A percentile compares a stretch with the other conserved stretches of the same genome.
Conservation (phyloP, 2,888 invertebrate genomes). For the Erebia ligea region DNA sequence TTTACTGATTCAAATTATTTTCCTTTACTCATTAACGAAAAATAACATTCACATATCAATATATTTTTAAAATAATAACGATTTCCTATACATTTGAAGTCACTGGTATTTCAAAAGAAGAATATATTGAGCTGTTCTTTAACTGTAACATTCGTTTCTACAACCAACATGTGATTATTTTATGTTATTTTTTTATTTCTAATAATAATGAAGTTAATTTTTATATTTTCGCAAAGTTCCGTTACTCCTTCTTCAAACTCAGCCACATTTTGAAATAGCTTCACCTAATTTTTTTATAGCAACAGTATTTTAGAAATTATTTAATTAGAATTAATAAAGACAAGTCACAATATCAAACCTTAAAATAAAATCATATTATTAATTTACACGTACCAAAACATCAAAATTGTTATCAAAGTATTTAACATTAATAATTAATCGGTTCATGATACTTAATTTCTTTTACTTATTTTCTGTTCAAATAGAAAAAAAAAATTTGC, state of each 20-base stretch:
- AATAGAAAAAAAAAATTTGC: background rate
- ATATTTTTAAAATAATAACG: background rate
- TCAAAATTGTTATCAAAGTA: constrained; percentile 48
- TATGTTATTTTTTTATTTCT: constrained; percentile 30
- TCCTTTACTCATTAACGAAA: too few relatives aligned
- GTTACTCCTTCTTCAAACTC: constrained; percentile 39
- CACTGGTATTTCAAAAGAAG: constrained; percentile 39
- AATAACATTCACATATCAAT: background rate
- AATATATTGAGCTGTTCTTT: constrained; percentile 26
- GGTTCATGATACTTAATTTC: constrained; percentile 49
- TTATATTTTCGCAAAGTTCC: constrained; percentile 32
- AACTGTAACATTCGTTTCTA: constrained; percentile 37
- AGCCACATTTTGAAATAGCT: constrained; percentile 49
- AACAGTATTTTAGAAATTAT: constrained; percentile 58
- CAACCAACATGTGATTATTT: constrained; percentile 40
- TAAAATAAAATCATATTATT: constrained; percentile 62
- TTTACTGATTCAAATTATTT: too few relatives aligned
- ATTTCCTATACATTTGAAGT: constrained; percentile 31
- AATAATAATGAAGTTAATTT: constrained; percentile 33
- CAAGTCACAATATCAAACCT: constrained; percentile 72
- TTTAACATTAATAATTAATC: constrained; percentile 35
- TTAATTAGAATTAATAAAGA: constrained; percentile 54
- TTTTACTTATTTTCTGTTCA: constrained; percentile 20
- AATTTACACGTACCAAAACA: constrained; percentile 58
- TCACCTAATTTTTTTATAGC: constrained; percentile 58